A percentile compares a stretch with the other conserved stretches of the same genome.
These are phyloP conservation scores for Nomada ruficornis DNA, from an alignment of 2,888 invertebrate genomes.

Conservation along the genomic window DNA sequence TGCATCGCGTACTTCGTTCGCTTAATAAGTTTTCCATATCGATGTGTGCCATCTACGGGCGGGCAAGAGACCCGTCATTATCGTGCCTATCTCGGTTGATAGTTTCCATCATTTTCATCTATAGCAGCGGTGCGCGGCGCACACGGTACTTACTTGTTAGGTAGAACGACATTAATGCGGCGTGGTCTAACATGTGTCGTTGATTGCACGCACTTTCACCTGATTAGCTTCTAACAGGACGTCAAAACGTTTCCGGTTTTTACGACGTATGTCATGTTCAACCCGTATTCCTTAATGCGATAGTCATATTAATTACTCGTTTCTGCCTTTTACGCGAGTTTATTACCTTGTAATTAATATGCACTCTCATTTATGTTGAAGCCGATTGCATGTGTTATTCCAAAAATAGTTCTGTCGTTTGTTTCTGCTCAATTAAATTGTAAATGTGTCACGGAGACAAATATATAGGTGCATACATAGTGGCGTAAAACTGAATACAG, in stretches of 20 bases:
- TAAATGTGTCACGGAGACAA: no score
- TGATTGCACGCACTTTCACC: constrained; percentile 62
- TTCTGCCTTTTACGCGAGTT: not conserved
- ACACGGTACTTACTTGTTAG: constrained; percentile 45
- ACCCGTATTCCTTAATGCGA: constrained; percentile 20
- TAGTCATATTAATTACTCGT: constrained; percentile 23
- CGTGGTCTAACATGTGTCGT: constrained; percentile 58
- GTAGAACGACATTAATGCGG: constrained; percentile 57
- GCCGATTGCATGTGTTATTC: no score
- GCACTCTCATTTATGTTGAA: no score
- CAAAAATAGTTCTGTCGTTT: not conserved
- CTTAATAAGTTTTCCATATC: constrained; percentile 73
- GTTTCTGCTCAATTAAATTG: not conserved
- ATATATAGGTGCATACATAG: not conserved
- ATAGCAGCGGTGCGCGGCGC: constrained; percentile 47
- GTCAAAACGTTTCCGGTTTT: constrained; percentile 50
- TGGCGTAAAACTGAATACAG: not conserved
- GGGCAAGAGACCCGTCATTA: constrained; percentile 71
- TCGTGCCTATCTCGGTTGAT: constrained; percentile 70
- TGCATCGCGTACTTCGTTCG: constrained; percentile 46
- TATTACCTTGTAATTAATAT: not conserved
- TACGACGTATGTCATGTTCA: not conserved
- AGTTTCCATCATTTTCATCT: constrained; percentile 73
- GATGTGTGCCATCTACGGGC: constrained; percentile 76
- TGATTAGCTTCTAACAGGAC: constrained; percentile 69